Conservation (phyloP, 1,140 invertebrate genomes). For the Nymphalis io region DNA sequence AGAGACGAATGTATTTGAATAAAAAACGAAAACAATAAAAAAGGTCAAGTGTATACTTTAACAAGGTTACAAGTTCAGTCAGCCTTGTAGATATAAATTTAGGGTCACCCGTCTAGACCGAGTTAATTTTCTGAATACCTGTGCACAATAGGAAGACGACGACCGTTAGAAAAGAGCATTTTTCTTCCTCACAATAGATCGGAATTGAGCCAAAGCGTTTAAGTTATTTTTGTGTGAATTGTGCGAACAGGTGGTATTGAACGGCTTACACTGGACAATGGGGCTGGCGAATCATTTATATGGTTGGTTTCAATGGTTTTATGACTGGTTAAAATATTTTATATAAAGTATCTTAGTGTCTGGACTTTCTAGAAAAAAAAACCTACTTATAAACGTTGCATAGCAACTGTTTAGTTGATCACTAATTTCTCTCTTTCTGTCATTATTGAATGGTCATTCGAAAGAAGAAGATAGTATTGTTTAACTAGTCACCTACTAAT, state of each 20-base stretch:
- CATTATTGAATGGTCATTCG: no score
- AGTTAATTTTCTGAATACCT: conserved; percentile 63
- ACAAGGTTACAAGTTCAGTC: conserved; percentile 9
- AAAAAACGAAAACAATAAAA: conserved; percentile 3
- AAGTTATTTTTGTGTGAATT: conserved; percentile 16
- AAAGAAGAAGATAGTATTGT: no score
- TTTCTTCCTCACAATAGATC: conserved; percentile 48
- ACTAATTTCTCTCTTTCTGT: no score
- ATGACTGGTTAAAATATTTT: not conserved
- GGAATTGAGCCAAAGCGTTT: conserved; percentile 7
- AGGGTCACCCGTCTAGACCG: conserved; percentile 51
- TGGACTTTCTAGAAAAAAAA: no score
- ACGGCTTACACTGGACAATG: conserved; percentile 1
- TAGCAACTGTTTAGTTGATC: no score
- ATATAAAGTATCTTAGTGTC: not conserved
- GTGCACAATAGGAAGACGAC: conserved; percentile 46
- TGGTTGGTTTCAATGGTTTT: not conserved
- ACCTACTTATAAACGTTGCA: no score
- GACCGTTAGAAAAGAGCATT: conserved; percentile 38
- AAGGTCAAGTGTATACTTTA: conserved; percentile 3
- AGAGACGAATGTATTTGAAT: no score
- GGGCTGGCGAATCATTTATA: not conserved
- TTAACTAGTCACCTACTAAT: no score
- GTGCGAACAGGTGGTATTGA: conserved; percentile 15
- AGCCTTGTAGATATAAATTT: not conserved